phyloP scores from a whole-genome alignment of 2,113 vertebrate genomes.

The Oncorhynchus keta region DNA sequence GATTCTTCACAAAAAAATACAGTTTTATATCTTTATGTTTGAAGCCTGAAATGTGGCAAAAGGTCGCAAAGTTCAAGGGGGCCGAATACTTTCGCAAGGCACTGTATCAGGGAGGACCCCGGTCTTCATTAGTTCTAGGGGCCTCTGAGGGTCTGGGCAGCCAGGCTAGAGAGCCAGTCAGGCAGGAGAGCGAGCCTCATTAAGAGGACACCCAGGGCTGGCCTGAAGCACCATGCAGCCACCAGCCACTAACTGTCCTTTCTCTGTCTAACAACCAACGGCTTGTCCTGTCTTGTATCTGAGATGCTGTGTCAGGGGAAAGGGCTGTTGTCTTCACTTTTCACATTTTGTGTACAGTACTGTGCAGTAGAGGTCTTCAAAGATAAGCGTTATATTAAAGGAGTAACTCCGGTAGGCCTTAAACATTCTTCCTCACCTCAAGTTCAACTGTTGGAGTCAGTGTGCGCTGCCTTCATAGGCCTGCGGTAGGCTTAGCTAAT shows the following conservation, averaged over 20 bases:
- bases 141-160: not conserved
- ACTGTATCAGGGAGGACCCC: not conserved
- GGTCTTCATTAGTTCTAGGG: not conserved
- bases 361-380: too few relatives aligned
- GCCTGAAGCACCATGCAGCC: not conserved
- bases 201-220: conserved; percentile 30
- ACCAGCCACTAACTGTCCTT: not conserved
- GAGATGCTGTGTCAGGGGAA: not conserved
- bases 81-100: too few relatives aligned
- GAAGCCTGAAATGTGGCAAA: too few relatives aligned
- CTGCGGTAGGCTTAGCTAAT: too few relatives aligned
- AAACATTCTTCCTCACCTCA: too few relatives aligned
- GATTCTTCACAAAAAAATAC: too few relatives aligned
- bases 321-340: not conserved
- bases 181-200: conserved; percentile 10
- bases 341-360: not conserved
- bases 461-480: too few relatives aligned
- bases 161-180: not conserved
- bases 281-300: not conserved
- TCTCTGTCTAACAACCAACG: not conserved
- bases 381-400: too few relatives aligned
- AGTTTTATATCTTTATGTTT: too few relatives aligned
- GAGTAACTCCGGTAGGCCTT: too few relatives aligned
- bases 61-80: too few relatives aligned
- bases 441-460: too few relatives aligned